Evolutionary conservation across 2,797 vertebrate genomes (phyloP).

Genomic region (Melanotaenia trifasciata): DNA sequence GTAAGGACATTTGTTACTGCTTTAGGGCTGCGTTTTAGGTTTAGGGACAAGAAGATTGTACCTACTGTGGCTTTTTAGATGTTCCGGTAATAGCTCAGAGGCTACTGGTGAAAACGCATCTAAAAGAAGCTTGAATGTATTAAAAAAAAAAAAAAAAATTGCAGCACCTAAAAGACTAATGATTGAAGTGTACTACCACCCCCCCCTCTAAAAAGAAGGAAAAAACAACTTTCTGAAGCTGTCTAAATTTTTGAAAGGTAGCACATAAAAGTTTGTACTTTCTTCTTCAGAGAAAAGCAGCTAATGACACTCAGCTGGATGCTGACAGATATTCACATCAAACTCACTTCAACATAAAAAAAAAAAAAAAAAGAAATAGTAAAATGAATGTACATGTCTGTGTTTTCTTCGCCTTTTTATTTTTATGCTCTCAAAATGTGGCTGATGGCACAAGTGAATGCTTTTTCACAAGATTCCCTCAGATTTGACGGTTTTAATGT

Average conservation of each 20-base stretch:
- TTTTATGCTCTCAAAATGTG: neutral
- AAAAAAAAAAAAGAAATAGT: too few species aligned
- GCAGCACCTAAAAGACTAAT: slow-evolving; percentile 20
- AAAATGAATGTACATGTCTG: too few species aligned
- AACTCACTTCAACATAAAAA: too few species aligned
- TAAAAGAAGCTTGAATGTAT: slow-evolving; percentile 19
- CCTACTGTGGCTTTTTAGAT: slow-evolving; percentile 15
- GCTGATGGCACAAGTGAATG: neutral
- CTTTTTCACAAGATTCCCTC: neutral
- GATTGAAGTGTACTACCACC: slow-evolving; percentile 35
- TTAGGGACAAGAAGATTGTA: slow-evolving; percentile 34
- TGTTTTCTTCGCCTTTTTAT: too few species aligned
- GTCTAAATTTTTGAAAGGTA: slow-evolving; percentile 18
- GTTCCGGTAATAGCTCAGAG: slow-evolving; percentile 24
- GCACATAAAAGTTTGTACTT: slow-evolving; percentile 27
- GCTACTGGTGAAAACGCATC: slow-evolving; percentile 34
- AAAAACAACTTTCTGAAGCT: neutral
- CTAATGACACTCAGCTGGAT: slow-evolving; percentile 10
- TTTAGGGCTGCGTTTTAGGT: slow-evolving; percentile 9
- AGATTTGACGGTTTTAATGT: neutral
- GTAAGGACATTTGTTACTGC: slow-evolving; percentile 11
- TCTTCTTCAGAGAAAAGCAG: slow-evolving; percentile 36
- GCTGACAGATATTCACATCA: slow-evolving; percentile 22
- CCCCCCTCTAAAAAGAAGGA: neutral
- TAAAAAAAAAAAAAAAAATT: neutral